A percentile compares a stretch with the other conserved stretches of the same genome.
phyloP scores from a whole-genome alignment of 2,113 vertebrate genomes.

The Cairina moschata region DNA sequence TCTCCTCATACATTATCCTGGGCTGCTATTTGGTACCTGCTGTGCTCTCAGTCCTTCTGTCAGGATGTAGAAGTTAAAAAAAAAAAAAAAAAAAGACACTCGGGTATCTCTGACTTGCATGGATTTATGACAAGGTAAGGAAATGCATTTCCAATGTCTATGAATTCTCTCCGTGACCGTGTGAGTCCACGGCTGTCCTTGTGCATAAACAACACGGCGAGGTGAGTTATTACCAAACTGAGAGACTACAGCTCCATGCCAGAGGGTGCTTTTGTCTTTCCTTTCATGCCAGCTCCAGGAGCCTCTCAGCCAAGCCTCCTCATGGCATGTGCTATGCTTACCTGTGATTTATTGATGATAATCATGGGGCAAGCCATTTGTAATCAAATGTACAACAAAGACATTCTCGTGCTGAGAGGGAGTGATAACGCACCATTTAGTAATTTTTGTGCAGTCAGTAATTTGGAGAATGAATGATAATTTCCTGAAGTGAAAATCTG shows the following conservation, averaged over 20 bases:
- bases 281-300: constrained; percentile 26
- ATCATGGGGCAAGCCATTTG: constrained; percentile 80
- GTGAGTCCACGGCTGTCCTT: not conserved
- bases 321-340: constrained; percentile 61
- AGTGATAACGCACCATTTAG: constrained; percentile 85
- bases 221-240: constrained; percentile 18
- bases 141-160: constrained; percentile 13
- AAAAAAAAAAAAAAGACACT: not conserved
- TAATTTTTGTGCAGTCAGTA: constrained; percentile 82
- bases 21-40: not conserved
- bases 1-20: not conserved
- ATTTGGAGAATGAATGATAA: constrained; percentile 87
- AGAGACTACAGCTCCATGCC: not conserved
- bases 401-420: constrained; percentile 79
- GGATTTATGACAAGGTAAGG: constrained; percentile 40
- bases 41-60: not conserved
- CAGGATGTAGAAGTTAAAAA: not conserved
- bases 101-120: not conserved
- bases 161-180: not conserved
- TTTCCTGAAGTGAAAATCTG: constrained; percentile 79
- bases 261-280: constrained; percentile 52
- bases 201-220: not conserved
- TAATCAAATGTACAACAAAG: constrained; percentile 81
- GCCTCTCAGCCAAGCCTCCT: constrained; percentile 41
- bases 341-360: constrained; percentile 85